Evolutionary conservation across 2,888 invertebrate species (phyloP).

Genomic region (Rhagonycha fulva): DNA sequence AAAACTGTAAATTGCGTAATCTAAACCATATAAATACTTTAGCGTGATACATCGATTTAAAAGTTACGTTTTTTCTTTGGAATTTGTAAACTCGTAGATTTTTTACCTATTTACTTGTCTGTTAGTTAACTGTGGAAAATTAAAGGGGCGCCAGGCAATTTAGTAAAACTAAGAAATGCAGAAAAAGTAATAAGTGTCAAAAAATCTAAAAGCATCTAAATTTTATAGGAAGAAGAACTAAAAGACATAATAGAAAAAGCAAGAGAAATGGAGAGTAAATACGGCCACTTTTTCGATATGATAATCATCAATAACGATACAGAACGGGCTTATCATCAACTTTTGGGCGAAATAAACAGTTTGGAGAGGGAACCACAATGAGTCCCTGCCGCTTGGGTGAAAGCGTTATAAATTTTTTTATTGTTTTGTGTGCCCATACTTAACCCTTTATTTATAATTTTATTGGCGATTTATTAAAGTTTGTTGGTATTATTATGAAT

Average conservation of each 20-base stretch:
- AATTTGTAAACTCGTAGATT: too few species aligned
- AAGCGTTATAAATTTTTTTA: slow-evolving; percentile 47
- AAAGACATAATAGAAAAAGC: slow-evolving; percentile 97
- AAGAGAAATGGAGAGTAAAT: slow-evolving; percentile 94
- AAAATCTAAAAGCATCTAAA: neutral
- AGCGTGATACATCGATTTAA: too few species aligned
- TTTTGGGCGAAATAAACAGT: slow-evolving; percentile 91
- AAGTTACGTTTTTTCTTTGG: too few species aligned
- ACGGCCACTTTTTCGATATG: slow-evolving; percentile 97
- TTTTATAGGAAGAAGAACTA: slow-evolving; percentile 84
- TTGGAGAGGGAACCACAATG: slow-evolving; percentile 97
- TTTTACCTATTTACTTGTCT: too few species aligned
- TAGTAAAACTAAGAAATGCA: too few species aligned
- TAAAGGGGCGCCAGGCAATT: too few species aligned
- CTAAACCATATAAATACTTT: too few species aligned
- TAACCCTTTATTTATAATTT: neutral
- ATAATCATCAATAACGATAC: slow-evolving; percentile 97
- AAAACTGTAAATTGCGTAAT: too few species aligned
- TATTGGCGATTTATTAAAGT: neutral
- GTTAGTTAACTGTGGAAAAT: too few species aligned
- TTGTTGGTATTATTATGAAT: neutral
- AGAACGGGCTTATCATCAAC: slow-evolving; percentile 92
- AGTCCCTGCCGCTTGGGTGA: slow-evolving; percentile 83
- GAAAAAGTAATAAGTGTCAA: too few species aligned
- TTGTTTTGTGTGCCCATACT: neutral